phyloP scores from a whole-genome alignment of 2,797 vertebrate genomes.

The Notolepis coatsorum region DNA sequence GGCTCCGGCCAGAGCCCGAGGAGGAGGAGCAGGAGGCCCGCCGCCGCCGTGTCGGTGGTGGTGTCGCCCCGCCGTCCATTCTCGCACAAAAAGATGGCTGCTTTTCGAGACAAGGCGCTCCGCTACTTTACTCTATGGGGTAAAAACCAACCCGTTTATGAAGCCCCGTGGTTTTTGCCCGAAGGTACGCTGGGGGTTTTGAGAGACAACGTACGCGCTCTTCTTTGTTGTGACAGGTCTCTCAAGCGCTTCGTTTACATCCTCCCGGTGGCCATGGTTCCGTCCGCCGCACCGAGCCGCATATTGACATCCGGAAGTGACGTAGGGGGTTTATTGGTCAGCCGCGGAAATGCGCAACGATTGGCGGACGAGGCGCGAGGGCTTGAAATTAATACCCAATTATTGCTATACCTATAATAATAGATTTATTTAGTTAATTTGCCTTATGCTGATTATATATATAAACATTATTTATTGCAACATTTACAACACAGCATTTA shows the following conservation, averaged over 20 bases:
- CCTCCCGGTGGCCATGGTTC: constrained; percentile 68
- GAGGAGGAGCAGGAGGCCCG: constrained; percentile 64
- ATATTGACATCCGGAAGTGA: constrained; percentile 84
- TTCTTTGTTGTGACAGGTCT: constrained; percentile 32
- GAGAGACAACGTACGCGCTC: not conserved
- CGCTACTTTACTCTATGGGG: constrained; percentile 29
- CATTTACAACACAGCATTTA: constrained; percentile 12
- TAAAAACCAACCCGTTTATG: not conserved
- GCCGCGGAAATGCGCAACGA: constrained; percentile 75
- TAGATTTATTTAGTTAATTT: too few species aligned
- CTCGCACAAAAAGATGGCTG: constrained; percentile 72
- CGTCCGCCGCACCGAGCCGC: constrained; percentile 75
- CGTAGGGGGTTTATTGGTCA: constrained; percentile 41
- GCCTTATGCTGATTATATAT: too few species aligned
- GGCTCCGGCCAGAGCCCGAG: constrained; percentile 50
- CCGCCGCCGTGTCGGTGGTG: constrained; percentile 73
- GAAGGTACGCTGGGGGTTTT: not conserved
- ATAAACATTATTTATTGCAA: too few species aligned
- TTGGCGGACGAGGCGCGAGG: constrained; percentile 13
- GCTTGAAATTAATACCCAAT: constrained; percentile 28
- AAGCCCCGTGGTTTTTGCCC: not conserved
- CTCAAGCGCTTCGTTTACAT: constrained; percentile 67
- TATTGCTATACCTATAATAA: too few species aligned
- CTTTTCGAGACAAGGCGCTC: constrained; percentile 44
- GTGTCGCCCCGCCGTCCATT: too few species aligned